phyloP scores from a whole-genome alignment of 2,113 vertebrate genomes.

The Cromileptes altivelis region DNA sequence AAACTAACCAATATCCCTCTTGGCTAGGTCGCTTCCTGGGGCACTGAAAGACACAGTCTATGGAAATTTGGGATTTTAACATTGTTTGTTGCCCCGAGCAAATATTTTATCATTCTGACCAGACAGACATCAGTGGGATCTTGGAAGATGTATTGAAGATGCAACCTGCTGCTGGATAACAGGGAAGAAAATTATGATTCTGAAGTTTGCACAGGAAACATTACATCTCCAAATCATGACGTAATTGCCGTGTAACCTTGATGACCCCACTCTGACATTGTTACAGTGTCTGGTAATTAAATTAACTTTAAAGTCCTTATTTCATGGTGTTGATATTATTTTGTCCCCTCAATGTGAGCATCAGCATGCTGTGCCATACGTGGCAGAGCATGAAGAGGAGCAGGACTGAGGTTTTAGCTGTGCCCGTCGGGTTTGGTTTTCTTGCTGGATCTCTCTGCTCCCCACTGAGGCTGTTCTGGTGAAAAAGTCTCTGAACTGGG shows the following conservation, averaged over 20 bases:
- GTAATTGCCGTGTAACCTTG: too few species aligned
- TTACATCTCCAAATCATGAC: not conserved
- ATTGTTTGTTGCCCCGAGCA: not conserved
- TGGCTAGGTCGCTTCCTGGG: not conserved
- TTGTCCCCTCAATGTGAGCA: not conserved
- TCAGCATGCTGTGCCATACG: not conserved
- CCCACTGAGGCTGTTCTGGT: slow-evolving; percentile 44
- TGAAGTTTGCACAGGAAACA: not conserved
- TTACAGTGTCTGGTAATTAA: not conserved
- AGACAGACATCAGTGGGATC: not conserved
- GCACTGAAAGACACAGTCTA: not conserved
- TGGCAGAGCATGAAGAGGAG: not conserved
- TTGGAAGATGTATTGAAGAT: not conserved
- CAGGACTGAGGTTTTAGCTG: slow-evolving; percentile 2
- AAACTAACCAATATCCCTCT: not conserved
- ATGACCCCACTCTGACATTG: not conserved
- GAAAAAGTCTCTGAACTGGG: slow-evolving; percentile 73
- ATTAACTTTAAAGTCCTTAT: not conserved
- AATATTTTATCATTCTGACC: not conserved
- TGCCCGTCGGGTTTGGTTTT: slow-evolving; percentile 30
- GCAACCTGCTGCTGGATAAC: not conserved
- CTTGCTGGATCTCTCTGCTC: slow-evolving; percentile 20
- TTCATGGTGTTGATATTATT: not conserved
- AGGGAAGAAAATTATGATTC: not conserved
- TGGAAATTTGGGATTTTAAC: not conserved